These are phyloP conservation scores for Coleophora flavipennella DNA, from an alignment of 2,888 invertebrate genomes.

Conservation along the genomic window DNA sequence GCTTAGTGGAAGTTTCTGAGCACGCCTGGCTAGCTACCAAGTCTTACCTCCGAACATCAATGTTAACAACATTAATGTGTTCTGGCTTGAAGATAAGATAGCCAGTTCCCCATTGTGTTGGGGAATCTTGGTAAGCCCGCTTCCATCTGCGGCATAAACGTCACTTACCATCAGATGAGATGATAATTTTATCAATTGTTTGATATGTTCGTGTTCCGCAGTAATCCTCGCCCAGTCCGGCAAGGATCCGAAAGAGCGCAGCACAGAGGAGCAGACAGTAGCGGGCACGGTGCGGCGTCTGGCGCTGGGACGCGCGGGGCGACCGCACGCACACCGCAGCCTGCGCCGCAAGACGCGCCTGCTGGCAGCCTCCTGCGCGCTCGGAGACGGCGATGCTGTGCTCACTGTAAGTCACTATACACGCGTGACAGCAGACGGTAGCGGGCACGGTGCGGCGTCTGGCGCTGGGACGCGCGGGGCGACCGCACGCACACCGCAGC, in stretches of 20 bases:
- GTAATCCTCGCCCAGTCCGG: conserved; percentile 72
- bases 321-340: conserved; percentile 66
- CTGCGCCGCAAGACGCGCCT: conserved; percentile 80
- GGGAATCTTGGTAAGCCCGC: too few species aligned
- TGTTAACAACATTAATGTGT: too few species aligned
- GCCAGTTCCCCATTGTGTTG: too few species aligned
- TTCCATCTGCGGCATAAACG: too few species aligned
- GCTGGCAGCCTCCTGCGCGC: conserved; percentile 78
- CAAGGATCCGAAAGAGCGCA: conserved; percentile 42
- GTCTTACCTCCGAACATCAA: too few species aligned
- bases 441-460: conserved; percentile 66
- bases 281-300: conserved; percentile 53
- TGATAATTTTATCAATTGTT: too few species aligned
- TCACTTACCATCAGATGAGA: too few species aligned
- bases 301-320: conserved; percentile 63
- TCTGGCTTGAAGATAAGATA: too few species aligned
- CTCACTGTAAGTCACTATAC: conserved; percentile 66
- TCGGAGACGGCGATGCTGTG: conserved; percentile 85
- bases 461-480: conserved; percentile 63
- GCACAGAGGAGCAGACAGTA: conserved; percentile 37
- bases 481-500: conserved; percentile 66
- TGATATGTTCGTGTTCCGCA: too few species aligned
- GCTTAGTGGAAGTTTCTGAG: too few species aligned
- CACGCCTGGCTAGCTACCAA: too few species aligned
- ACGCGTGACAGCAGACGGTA: too few species aligned